phyloP scores from a whole-genome alignment of 2,888 invertebrate species.

The Rosalia funebris region DNA sequence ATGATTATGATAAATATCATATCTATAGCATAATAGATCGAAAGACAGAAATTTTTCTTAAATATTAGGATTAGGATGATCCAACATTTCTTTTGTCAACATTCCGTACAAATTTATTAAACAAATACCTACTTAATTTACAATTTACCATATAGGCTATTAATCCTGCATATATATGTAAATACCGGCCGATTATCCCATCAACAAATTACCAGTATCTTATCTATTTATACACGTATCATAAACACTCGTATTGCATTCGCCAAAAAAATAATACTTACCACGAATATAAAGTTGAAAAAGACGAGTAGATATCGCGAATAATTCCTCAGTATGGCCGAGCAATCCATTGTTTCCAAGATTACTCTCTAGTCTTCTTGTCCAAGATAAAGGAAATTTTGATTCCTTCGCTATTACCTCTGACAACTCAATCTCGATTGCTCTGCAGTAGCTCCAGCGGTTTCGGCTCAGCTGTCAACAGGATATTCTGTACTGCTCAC shows the following conservation, averaged over 20 bases:
- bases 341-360: constrained; percentile 48
- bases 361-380: not conserved
- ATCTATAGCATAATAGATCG: too few species aligned
- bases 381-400: not conserved
- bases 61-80: too few species aligned
- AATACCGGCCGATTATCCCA: not conserved
- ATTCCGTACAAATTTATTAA: too few species aligned
- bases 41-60: too few species aligned
- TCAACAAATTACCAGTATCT: not conserved
- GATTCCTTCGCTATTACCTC: not conserved
- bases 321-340: constrained; percentile 59
- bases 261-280: constrained; percentile 67
- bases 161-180: not conserved
- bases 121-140: too few species aligned
- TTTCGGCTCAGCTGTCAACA: constrained; percentile 14
- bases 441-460: not conserved
- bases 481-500: too few species aligned
- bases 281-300: constrained; percentile 87
- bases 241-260: too few species aligned
- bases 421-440: too few species aligned
- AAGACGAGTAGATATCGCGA: constrained; percentile 77
- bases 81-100: too few species aligned
- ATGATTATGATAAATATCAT: too few species aligned
- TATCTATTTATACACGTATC: not conserved
- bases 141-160: not conserved